phyloP scores from a whole-genome alignment of 2,113 vertebrate genomes.

The Barnardius zonarius region DNA sequence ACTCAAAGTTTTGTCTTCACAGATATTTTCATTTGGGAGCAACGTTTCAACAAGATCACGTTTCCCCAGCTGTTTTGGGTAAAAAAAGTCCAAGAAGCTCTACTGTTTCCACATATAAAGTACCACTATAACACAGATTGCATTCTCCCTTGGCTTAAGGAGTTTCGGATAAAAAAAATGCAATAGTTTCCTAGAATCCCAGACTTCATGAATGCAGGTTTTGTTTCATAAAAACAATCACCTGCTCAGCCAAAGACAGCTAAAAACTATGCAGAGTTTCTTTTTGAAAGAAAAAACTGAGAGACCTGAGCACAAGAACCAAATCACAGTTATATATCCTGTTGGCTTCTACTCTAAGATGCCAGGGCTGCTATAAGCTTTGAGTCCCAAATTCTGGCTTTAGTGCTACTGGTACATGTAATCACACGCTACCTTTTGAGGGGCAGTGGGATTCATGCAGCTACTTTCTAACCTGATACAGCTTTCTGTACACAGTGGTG shows the following conservation, averaged over 20 bases:
- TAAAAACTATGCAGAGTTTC: background rate
- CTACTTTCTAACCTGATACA: background rate
- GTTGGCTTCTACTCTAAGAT: background rate
- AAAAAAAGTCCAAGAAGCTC: background rate
- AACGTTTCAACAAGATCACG: background rate
- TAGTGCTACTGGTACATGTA: too few relatives aligned
- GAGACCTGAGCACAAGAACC: background rate
- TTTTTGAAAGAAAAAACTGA: background rate
- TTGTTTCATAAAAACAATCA: background rate
- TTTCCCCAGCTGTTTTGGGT: background rate
- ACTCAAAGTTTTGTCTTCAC: fast-evolving
- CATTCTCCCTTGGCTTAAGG: too few relatives aligned
- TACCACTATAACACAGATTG: background rate
- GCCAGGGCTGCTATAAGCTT: background rate
- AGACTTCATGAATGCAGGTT: background rate
- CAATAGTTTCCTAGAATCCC: background rate
- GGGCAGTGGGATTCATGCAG: background rate
- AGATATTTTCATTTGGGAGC: background rate
- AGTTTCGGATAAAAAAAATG: background rate
- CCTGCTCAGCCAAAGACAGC: background rate
- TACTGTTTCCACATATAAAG: background rate
- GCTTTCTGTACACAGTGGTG: background rate
- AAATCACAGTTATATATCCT: background rate
- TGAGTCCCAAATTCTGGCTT: background rate
- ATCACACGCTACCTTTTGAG: background rate